phyloP scores from a whole-genome alignment of 2,888 invertebrate genomes.

The Mythimna ferrago region DNA sequence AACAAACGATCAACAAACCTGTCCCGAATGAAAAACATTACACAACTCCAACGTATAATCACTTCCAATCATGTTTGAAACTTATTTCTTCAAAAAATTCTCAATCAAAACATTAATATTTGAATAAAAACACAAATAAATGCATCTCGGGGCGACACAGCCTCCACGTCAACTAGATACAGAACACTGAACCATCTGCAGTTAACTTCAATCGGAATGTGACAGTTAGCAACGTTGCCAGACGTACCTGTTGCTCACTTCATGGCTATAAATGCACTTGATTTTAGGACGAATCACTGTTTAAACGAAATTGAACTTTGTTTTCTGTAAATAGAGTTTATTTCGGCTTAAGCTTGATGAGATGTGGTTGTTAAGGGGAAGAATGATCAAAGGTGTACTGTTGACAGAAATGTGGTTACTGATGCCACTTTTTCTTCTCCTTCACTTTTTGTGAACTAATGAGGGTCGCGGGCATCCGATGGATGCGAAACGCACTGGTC shows the following conservation, averaged over 20 bases:
- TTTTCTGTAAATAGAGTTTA: accelerated
- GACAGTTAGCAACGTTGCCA: conserved; percentile 81
- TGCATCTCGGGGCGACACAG: conserved; percentile 71
- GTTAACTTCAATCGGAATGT: conserved; percentile 79
- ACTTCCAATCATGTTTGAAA: conserved; percentile 93
- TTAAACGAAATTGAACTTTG: conserved; percentile 59
- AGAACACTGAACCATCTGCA: conserved; percentile 75
- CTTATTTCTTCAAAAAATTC: conserved; percentile 45
- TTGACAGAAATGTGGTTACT: background rate
- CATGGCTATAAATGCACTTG: conserved; percentile 74
- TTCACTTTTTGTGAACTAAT: too few species aligned
- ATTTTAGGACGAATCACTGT: conserved; percentile 58
- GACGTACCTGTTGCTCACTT: conserved; percentile 76
- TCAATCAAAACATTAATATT: conserved; percentile 53
- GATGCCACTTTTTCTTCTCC: background rate
- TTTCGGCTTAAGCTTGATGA: conserved; percentile 12
- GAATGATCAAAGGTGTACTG: conserved; percentile 7
- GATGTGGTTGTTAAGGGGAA: conserved; percentile 69
- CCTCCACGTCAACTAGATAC: conserved; percentile 64
- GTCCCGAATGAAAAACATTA: conserved; percentile 97
- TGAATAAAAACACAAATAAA: conserved; percentile 65
- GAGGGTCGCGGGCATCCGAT: too few species aligned
- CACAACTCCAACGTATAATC: conserved; percentile 97
- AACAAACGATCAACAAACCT: conserved; percentile 90
- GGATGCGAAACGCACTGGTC: too few species aligned